Percentiles rank a stretch among this genome's conserved stretches.
These are phyloP conservation scores for Watsonalla binaria DNA, from an alignment of 2,888 invertebrate genomes.

Conservation along the genomic window DNA sequence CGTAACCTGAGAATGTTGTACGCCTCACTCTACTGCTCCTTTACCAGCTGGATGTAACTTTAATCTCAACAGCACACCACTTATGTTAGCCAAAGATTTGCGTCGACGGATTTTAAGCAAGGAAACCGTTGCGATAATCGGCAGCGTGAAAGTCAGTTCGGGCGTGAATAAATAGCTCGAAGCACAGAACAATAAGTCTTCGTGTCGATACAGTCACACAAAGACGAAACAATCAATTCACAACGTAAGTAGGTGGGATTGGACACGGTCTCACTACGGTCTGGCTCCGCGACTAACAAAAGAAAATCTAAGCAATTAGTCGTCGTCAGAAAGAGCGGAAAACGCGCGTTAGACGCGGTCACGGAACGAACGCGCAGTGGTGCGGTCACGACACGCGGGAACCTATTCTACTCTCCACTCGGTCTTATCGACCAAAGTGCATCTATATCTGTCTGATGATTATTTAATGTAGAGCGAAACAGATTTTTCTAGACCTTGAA, in stretches of 20 bases:
- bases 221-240: conserved; percentile 78
- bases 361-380: conserved; percentile 54
- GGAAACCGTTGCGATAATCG: conserved; percentile 67
- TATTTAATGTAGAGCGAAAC: conserved; percentile 2
- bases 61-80: conserved; percentile 4
- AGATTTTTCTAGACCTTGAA: conserved; percentile 20
- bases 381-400: conserved; percentile 22
- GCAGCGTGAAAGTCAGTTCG: conserved; percentile 68
- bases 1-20: conserved; percentile 29
- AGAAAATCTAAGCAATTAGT: conserved; percentile 79
- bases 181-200: conserved; percentile 70
- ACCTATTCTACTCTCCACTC: conserved; percentile 11
- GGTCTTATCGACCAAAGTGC: conserved; percentile 12
- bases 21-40: neutral
- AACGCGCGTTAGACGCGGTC: conserved; percentile 75
- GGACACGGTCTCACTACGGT: conserved; percentile 67
- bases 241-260: conserved; percentile 76
- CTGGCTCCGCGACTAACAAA: conserved; percentile 76
- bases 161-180: conserved; percentile 67
- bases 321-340: conserved; percentile 78
- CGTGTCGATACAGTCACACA: conserved; percentile 75
- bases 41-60: neutral
- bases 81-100: conserved; percentile 23
- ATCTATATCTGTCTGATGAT: neutral
- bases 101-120: conserved; percentile 44